A percentile compares a stretch with the other conserved stretches of the same genome.
Evolutionary conservation across 2,113 vertebrate species (phyloP).

Genomic region (Chlamydotis undulata): DNA sequence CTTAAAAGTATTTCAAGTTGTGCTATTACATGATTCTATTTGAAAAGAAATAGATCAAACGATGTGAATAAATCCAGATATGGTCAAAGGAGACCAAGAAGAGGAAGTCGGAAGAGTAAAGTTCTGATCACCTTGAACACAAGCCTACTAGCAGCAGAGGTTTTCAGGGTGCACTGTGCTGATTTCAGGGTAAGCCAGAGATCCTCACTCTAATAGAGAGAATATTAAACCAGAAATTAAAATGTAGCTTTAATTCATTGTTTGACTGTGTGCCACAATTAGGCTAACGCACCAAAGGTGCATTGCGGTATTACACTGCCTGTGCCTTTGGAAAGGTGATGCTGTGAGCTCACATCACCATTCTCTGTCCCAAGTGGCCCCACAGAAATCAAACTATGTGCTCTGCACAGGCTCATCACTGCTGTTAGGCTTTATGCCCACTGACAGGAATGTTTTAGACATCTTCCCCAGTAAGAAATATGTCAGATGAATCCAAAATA

Average conservation of each 20-base stretch:
- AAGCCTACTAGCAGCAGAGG: not conserved
- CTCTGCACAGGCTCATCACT: not conserved
- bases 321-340: not conserved
- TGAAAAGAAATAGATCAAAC: not conserved
- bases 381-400: not conserved
- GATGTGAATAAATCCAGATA: not conserved
- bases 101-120: not conserved
- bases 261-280: not conserved
- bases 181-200: not conserved
- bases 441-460: not conserved
- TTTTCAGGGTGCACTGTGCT: not conserved
- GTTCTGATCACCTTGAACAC: not conserved
- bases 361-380: not conserved
- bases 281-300: accelerated
- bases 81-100: not conserved
- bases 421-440: not conserved
- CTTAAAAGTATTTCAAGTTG: not conserved
- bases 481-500: not conserved
- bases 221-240: not conserved
- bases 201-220: not conserved
- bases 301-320: not conserved
- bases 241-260: not conserved
- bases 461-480: not conserved
- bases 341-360: not conserved
- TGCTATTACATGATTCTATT: not conserved